Base-by-base conservation (phyloP, 92 coral and sea anemone species). In the Actinernus sp. region DNA sequence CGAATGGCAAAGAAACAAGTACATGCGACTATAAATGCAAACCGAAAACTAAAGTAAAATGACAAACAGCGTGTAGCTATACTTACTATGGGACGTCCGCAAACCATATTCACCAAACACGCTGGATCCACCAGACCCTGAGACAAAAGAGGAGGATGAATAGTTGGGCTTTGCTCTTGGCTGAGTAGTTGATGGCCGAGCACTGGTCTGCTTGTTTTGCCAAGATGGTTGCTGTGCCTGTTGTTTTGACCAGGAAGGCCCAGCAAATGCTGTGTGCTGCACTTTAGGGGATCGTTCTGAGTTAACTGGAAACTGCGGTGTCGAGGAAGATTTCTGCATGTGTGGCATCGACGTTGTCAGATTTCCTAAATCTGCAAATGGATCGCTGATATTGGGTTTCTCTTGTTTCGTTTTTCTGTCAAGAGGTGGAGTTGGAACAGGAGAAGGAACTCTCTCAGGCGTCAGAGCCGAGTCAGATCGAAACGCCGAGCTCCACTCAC, bases 41-140 rank as follows among this genome's bases (percentile, higher is more conserved):
- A n/a, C n/a, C n/a, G n/a, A n/a, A n/a, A n/a, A n/a, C n/a, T n/a
- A n/a, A n/a, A n/a, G n/a, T n/a, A n/a, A n/a, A n/a, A 9, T 6
- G 26, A 3, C 50, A 59, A 7, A 31, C 37, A 20, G 31, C 7
- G 24, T 7, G 16, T 9, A 10, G 26, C 20, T 36, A 28, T 43
- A 50, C 72, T 82, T 59, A 83, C 90, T 47, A 30, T 83, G 79
- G 12, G 76, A 79, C 23, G 73, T 77, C 22, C 85, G 65, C 34
- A 87, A 83, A n/a, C 99, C 99, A 50, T 94, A 87, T 9, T 84
- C 68, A 5, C 99, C 99, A 69, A 95, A 95, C 63, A 95, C 97
- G 26, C 97, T 89, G 3, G 82, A 49, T 43, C 94, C 70, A 2
- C 82, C 81, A 51, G 58, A 31, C 10, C 63, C 63, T 26, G 83